A percentile compares a stretch with the other conserved stretches of the same genome.
phyloP scores from a whole-genome alignment of 2,113 vertebrate species.

The Psophia crepitans region DNA sequence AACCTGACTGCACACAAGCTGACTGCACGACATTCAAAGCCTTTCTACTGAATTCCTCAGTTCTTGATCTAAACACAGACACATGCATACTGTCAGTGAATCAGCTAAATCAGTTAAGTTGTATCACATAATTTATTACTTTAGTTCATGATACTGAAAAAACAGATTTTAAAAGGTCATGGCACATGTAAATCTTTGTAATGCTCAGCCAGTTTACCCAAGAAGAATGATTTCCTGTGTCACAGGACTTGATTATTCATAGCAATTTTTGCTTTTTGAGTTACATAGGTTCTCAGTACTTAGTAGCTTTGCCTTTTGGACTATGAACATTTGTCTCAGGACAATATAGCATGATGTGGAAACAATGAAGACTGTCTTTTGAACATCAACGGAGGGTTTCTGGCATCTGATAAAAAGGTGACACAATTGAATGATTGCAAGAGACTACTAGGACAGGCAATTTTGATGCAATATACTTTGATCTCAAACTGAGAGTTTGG shows the following conservation, averaged over 20 bases:
- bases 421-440: neutral
- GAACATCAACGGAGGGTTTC: neutral
- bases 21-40: neutral
- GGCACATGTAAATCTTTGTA: neutral
- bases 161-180: neutral
- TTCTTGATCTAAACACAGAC: neutral
- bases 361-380: neutral
- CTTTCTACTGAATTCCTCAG: neutral
- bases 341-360: neutral
- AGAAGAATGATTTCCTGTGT: neutral
- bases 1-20: neutral
- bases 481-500: neutral
- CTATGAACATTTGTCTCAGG: neutral
- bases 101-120: neutral
- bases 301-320: neutral
- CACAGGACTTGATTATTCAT: neutral
- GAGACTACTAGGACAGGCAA: neutral
- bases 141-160: neutral
- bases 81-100: neutral
- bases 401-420: neutral
- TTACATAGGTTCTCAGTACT: fast-evolving
- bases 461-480: neutral
- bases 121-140: neutral
- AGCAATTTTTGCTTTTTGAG: neutral
- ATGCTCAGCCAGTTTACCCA: neutral